A percentile compares a stretch with the other conserved stretches of the same genome.
phyloP scores from a whole-genome alignment of 35 echinoderm and acorn worm genomes.

The Holothuria glaberrima region DNA sequence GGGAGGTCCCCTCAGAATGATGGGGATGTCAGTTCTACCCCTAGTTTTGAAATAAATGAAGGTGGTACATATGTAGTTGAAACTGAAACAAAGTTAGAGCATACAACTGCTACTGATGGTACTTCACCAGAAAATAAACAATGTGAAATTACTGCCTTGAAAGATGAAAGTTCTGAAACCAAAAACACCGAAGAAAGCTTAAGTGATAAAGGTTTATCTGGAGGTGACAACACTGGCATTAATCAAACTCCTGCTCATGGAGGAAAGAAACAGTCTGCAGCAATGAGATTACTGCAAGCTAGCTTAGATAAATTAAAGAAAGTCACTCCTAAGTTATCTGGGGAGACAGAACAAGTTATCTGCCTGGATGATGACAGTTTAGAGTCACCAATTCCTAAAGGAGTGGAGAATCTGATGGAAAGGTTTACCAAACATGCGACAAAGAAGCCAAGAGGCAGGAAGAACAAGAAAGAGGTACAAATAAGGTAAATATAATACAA shows the following conservation, averaged over 20 bases:
- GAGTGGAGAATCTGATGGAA: conserved; percentile 77
- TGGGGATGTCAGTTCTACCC: no score
- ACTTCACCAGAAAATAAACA: no score
- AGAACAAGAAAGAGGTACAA: conserved; percentile 75
- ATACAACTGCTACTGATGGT: no score
- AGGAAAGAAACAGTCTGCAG: conserved; percentile 48
- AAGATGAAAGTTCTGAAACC: no score
- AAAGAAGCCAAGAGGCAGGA: conserved; percentile 51
- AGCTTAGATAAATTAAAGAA: conserved; percentile 73
- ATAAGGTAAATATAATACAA: conserved; percentile 66
- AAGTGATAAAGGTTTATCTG: no score
- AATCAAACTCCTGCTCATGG: not conserved
- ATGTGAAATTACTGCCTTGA: no score
- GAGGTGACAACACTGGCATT: not conserved
- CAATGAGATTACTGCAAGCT: conserved; percentile 71
- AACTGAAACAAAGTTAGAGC: no score
- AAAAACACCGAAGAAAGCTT: no score
- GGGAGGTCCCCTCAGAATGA: no score
- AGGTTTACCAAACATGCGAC: conserved; percentile 82
- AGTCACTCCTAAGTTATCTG: conserved; percentile 73
- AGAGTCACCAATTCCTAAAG: conserved; percentile 53
- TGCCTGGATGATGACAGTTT: conserved; percentile 68
- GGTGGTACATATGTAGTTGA: no score
- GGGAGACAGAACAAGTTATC: conserved; percentile 59
- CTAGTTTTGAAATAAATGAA: no score